These are phyloP conservation scores for Intellagama lesueurii DNA, from an alignment of 2,797 vertebrate species.

Conservation along the genomic window DNA sequence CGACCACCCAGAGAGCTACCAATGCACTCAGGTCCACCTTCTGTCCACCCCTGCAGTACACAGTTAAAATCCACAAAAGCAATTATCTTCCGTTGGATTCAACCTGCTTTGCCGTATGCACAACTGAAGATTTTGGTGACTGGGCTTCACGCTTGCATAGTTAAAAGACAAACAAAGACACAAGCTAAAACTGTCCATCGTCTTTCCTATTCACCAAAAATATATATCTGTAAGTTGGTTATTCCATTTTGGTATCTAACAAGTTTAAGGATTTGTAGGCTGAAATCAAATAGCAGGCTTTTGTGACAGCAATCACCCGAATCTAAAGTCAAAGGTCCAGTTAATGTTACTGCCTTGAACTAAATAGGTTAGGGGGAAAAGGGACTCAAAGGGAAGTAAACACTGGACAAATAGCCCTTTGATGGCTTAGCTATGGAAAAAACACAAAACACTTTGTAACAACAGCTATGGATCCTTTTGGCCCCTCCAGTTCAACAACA, in stretches of 20 bases:
- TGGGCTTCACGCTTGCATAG: fast-evolving
- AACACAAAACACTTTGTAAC: too few relatives aligned
- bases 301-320: not conserved
- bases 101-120: not conserved
- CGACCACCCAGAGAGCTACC: not conserved
- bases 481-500: not conserved
- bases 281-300: not conserved
- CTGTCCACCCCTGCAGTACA: not conserved
- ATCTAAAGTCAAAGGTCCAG: not conserved
- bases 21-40: not conserved
- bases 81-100: not conserved
- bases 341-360: not conserved
- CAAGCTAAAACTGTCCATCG: fast-evolving
- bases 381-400: not conserved
- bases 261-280: not conserved
- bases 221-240: fast-evolving
- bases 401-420: not conserved
- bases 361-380: not conserved
- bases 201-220: not conserved
- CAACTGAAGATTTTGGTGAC: slow-evolving; percentile 9
- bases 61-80: too few relatives aligned
- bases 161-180: not conserved
- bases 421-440: not conserved
- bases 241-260: not conserved
- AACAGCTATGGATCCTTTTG: not conserved